phyloP scores from a whole-genome alignment of 2,113 vertebrate species.

The Hemicordylus capensis region DNA sequence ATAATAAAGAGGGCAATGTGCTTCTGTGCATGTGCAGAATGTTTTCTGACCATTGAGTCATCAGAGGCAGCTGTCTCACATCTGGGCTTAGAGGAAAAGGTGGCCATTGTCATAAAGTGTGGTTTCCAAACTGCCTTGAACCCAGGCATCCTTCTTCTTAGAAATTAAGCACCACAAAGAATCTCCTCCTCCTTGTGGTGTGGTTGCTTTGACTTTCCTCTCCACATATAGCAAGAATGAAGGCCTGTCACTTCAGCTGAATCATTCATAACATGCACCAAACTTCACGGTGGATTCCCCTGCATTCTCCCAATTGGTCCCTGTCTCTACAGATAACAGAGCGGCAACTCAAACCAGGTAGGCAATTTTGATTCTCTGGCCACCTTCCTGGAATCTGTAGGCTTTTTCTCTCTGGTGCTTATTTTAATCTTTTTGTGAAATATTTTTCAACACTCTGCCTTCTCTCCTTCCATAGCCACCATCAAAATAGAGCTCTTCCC shows the following conservation, averaged over 20 bases:
- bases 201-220: constrained; percentile 1
- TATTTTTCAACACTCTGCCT: background rate
- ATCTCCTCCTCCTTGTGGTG: background rate
- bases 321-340: background rate
- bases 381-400: background rate
- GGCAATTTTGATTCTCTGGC: background rate
- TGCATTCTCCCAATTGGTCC: background rate
- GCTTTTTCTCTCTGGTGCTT: background rate
- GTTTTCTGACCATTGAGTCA: background rate
- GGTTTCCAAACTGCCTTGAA: background rate
- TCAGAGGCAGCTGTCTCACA: background rate
- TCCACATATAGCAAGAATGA: constrained; percentile 1
- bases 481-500: too few relatives aligned
- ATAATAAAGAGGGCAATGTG: background rate
- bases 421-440: too few relatives aligned
- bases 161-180: background rate
- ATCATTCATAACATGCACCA: background rate
- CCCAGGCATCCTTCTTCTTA: background rate
- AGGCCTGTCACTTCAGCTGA: constrained; percentile 13
- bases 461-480: background rate
- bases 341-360: constrained; percentile 8
- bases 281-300: background rate
- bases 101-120: background rate
- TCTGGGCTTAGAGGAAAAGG: background rate
- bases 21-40: background rate